Percentiles rank a stretch among this genome's conserved stretches.
Conservation (phyloP, 2,113 vertebrate genomes). For the Geococcyx californianus region DNA sequence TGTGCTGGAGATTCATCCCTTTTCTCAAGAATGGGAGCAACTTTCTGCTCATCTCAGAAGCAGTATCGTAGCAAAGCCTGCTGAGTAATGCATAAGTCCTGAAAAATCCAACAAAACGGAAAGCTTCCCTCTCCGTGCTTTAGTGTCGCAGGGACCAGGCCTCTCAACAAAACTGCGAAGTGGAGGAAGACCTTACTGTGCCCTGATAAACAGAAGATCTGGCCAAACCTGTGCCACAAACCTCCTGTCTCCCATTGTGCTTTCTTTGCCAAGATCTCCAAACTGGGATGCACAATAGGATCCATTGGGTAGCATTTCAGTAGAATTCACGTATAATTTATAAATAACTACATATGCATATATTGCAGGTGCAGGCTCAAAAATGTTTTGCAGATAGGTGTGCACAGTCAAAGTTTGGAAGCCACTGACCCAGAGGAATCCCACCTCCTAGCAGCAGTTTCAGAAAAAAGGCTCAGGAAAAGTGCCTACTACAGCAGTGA, state of each 20-base stretch:
- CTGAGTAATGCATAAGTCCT: background rate
- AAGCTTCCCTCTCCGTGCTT: background rate
- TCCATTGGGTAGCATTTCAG: background rate
- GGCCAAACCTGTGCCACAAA: background rate
- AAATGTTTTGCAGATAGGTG: background rate
- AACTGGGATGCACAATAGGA: background rate
- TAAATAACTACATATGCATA: background rate
- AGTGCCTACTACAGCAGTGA: background rate
- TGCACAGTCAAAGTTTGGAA: background rate
- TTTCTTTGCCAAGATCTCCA: background rate
- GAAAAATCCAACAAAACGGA: background rate
- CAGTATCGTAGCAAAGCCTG: background rate
- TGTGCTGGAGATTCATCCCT: background rate
- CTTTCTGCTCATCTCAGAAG: background rate
- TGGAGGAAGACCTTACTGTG: background rate
- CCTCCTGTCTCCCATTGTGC: background rate
- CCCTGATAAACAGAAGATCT: background rate
- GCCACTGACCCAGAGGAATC: background rate
- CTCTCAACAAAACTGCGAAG: background rate
- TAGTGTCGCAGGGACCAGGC: background rate
- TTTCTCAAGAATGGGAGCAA: background rate
- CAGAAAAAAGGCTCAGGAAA: background rate
- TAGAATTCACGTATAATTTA: rapidly evolving
- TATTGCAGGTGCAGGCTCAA: rapidly evolving
- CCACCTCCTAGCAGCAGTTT: background rate